These are phyloP conservation scores for Tubulanus polymorphus DNA, from an alignment of 2,888 invertebrate species.

Conservation along the genomic window DNA sequence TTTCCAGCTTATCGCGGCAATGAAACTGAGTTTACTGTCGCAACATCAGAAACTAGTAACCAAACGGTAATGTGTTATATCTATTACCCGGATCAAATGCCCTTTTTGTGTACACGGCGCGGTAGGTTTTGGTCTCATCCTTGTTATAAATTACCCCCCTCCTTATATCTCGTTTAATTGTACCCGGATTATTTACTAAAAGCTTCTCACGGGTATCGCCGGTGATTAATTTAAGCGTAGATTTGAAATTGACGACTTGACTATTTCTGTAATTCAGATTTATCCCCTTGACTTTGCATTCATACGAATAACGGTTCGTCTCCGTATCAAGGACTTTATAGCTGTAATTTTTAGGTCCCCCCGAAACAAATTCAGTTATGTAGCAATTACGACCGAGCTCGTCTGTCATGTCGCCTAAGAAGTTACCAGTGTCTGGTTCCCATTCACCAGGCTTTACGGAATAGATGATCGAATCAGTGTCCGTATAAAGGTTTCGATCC, in stretches of 20 bases:
- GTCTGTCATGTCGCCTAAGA: slow-evolving; percentile 45
- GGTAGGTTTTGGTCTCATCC: background rate
- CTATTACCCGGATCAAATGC: background rate
- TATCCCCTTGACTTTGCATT: slow-evolving; percentile 32
- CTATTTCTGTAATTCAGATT: slow-evolving; percentile 21
- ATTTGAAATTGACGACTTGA: slow-evolving; percentile 21
- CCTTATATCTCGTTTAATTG: background rate
- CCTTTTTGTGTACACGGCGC: background rate
- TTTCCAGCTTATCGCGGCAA: too few relatives aligned
- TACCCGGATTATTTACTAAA: background rate
- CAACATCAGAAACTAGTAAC: too few relatives aligned
- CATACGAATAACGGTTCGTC: slow-evolving; percentile 11
- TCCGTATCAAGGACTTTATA: slow-evolving; percentile 16
- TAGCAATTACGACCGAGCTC: slow-evolving; percentile 30
- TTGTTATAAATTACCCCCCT: background rate
- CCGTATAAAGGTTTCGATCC: slow-evolving; percentile 38
- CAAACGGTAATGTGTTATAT: background rate
- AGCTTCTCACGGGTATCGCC: background rate
- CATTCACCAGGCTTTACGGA: background rate
- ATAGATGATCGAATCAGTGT: slow-evolving; percentile 44
- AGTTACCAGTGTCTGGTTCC: slow-evolving; percentile 31
- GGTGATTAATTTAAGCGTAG: slow-evolving; percentile 5
- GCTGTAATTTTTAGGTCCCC: slow-evolving; percentile 46
- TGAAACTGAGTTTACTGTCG: too few relatives aligned
- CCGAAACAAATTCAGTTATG: slow-evolving; percentile 29